Conservation (phyloP, 2,113 vertebrate genomes). For the Rutilus rutilus region DNA sequence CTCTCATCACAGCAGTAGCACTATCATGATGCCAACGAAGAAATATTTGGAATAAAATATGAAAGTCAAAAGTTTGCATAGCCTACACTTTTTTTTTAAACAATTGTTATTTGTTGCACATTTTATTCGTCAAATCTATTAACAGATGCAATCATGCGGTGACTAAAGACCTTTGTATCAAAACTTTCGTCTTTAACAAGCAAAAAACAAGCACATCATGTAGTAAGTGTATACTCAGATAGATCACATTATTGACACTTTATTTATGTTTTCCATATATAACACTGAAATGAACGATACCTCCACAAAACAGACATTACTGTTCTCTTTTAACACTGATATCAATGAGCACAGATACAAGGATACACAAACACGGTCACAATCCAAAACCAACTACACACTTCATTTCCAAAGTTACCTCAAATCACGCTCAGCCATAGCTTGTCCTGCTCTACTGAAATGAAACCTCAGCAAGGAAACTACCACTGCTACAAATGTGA, state of each 20-base stretch:
- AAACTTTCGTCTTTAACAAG: neutral
- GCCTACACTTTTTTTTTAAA: too few species aligned
- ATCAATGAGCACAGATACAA: slow-evolving; percentile 78
- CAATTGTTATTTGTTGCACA: neutral
- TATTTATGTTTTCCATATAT: slow-evolving; percentile 79
- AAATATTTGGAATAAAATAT: neutral
- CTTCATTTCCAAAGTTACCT: slow-evolving; percentile 69
- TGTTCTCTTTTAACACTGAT: slow-evolving; percentile 79
- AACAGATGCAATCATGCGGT: neutral
- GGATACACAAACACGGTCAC: slow-evolving; percentile 80
- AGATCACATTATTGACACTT: slow-evolving; percentile 63
- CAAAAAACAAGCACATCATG: slow-evolving; percentile 21
- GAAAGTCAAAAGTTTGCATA: neutral
- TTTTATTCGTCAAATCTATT: neutral
- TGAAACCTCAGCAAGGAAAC: slow-evolving; percentile 77
- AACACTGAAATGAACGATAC: slow-evolving; percentile 81
- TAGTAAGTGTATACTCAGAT: neutral
- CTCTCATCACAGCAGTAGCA: neutral
- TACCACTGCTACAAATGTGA: slow-evolving; percentile 76
- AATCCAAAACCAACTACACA: slow-evolving; percentile 74
- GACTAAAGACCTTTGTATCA: neutral
- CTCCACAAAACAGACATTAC: slow-evolving; percentile 79
- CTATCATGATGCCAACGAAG: neutral
- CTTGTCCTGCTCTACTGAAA: slow-evolving; percentile 74
- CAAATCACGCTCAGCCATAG: slow-evolving; percentile 76